Evolutionary conservation across 30 jellyfish, hydroid and myxozoan genomes (phyloP).

Genomic region (Aurelia aurita): DNA sequence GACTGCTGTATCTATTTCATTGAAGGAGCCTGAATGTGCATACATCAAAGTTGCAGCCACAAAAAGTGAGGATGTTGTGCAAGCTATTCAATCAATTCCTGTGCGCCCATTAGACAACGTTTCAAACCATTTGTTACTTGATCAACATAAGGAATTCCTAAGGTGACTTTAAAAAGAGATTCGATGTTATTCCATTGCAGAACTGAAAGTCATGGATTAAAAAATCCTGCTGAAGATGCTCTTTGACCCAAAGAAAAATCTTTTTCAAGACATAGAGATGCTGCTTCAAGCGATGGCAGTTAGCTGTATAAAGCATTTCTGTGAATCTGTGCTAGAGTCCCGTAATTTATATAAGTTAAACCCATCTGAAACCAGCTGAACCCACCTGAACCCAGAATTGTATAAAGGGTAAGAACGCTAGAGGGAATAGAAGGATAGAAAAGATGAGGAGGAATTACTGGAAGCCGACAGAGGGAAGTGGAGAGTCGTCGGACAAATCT

Average conservation of each 20-base stretch:
- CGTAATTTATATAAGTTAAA: no score
- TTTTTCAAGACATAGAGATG: not conserved
- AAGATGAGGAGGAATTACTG: no score
- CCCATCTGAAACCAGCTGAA: no score
- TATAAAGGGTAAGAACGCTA: no score
- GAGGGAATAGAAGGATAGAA: no score
- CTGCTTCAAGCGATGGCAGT: constrained; percentile 23
- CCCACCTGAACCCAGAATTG: no score
- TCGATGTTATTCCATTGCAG: not conserved
- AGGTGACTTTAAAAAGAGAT: not conserved
- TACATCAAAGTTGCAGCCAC: constrained; percentile 19
- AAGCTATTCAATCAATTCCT: not conserved
- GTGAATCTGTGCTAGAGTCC: constrained; percentile 22
- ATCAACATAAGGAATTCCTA: not conserved
- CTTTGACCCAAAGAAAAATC: not conserved
- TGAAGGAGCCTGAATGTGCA: not conserved
- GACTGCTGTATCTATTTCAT: constrained; percentile 19
- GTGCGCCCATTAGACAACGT: constrained; percentile 3
- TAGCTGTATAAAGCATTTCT: constrained; percentile 1
- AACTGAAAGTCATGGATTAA: not conserved
- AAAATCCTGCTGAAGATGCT: not conserved
- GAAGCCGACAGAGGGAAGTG: no score
- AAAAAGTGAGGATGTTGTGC: not conserved
- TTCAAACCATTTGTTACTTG: not conserved
- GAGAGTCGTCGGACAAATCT: no score